A percentile compares a stretch with the other conserved stretches of the same genome.
Conservation (phyloP, 2,888 invertebrate genomes). For the Caenorhabditis auriculariae region DNA sequence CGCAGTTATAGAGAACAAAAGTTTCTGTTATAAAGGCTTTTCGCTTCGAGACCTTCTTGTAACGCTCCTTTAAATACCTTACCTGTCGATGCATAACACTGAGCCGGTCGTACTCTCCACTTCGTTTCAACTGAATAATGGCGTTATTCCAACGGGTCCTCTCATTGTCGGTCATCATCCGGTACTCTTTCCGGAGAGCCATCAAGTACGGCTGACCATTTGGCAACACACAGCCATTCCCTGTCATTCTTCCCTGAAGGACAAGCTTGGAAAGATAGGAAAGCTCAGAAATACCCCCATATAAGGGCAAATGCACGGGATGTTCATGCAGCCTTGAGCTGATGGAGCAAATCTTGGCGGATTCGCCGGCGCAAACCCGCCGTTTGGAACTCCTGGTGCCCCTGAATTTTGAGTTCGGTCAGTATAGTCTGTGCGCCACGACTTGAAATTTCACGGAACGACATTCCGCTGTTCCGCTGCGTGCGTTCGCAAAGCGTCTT, state of each 20-base stretch:
- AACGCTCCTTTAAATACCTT: not conserved
- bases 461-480: too few species aligned
- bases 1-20: too few species aligned
- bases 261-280: not conserved
- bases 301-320: slow-evolving; percentile 56
- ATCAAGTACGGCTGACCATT: slow-evolving; percentile 48
- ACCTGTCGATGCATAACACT: slow-evolving; percentile 56
- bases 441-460: too few species aligned
- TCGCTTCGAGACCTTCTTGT: too few species aligned
- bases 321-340: slow-evolving; percentile 54
- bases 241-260: slow-evolving; percentile 44
- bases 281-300: slow-evolving; percentile 35
- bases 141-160: slow-evolving; percentile 48
- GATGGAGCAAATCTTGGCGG: slow-evolving; percentile 51
- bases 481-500: too few species aligned
- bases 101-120: slow-evolving; percentile 58
- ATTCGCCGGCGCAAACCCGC: slow-evolving; percentile 47
- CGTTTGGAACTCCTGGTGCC: slow-evolving; percentile 35
- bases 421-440: not conserved
- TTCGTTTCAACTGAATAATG: slow-evolving; percentile 51
- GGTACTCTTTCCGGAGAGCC: slow-evolving; percentile 54
- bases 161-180: slow-evolving; percentile 57
- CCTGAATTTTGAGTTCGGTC: slow-evolving; percentile 3
- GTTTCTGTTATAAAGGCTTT: too few species aligned
- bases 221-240: slow-evolving; percentile 45